phyloP scores from a whole-genome alignment of 2,888 invertebrate genomes.

The Cataglyphis altisquamis region DNA sequence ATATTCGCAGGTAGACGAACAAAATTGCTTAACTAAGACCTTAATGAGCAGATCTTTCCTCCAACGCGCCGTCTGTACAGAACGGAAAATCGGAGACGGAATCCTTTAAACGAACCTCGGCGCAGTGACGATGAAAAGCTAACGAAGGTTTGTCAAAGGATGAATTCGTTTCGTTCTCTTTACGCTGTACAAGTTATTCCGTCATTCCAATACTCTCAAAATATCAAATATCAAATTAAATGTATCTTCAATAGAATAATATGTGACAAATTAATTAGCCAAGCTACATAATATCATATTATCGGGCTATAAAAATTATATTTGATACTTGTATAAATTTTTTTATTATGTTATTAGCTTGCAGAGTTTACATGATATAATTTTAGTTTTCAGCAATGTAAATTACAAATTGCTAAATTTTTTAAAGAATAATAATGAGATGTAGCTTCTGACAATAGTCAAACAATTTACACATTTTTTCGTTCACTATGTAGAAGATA shows the following conservation, averaged over 20 bases:
- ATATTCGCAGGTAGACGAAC: slow-evolving; percentile 57
- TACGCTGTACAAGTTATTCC: slow-evolving; percentile 58
- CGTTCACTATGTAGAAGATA: slow-evolving; percentile 40
- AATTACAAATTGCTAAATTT: neutral
- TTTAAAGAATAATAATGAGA: neutral
- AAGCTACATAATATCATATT: neutral
- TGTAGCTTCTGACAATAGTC: slow-evolving; percentile 43
- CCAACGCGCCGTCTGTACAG: slow-evolving; percentile 55
- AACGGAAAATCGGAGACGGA: slow-evolving; percentile 56
- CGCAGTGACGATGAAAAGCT: slow-evolving; percentile 70
- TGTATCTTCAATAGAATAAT: slow-evolving; percentile 27
- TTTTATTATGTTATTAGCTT: neutral
- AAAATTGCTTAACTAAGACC: slow-evolving; percentile 74
- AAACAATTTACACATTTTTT: slow-evolving; percentile 49
- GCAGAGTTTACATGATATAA: neutral
- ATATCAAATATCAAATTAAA: slow-evolving; percentile 45
- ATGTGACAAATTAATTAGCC: slow-evolving; percentile 15
- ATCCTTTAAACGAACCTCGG: slow-evolving; percentile 66
- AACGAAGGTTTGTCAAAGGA: slow-evolving; percentile 72
- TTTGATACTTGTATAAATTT: neutral
- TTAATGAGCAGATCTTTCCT: slow-evolving; percentile 74
- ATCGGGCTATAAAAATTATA: neutral
- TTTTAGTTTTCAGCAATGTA: neutral
- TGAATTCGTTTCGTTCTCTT: slow-evolving; percentile 60
- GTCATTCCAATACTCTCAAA: slow-evolving; percentile 52